These are phyloP conservation scores for Oconnorella tubifera DNA, from an alignment of 2,888 invertebrate species.

Conservation along the genomic window DNA sequence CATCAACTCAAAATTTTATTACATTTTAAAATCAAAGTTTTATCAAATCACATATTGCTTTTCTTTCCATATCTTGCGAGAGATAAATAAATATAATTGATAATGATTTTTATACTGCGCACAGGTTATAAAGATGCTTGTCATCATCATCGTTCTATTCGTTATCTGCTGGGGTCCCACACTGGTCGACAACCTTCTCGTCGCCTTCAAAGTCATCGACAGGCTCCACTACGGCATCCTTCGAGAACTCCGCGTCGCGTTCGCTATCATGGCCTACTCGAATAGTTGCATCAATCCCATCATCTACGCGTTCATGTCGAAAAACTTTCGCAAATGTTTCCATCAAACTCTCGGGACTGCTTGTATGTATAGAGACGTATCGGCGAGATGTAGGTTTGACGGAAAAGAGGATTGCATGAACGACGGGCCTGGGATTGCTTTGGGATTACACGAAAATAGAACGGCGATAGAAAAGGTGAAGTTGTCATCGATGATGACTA, in stretches of 20 bases:
- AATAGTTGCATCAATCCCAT: slow-evolving; percentile 73
- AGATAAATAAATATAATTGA: not conserved
- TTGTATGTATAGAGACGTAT: not conserved
- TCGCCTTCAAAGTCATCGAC: slow-evolving; percentile 62
- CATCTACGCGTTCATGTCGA: slow-evolving; percentile 72
- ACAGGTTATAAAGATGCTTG: slow-evolving; percentile 72
- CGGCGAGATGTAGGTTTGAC: no score
- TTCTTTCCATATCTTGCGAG: no score
- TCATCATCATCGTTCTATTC: slow-evolving; percentile 68
- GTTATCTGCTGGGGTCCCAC: slow-evolving; percentile 69
- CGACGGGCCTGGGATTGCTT: no score
- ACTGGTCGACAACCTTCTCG: slow-evolving; percentile 66
- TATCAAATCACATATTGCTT: no score
- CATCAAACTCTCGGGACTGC: slow-evolving; percentile 28
- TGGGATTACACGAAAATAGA: no score
- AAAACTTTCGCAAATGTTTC: slow-evolving; percentile 63
- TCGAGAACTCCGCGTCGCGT: slow-evolving; percentile 65
- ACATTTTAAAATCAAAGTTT: no score
- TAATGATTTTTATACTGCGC: slow-evolving; percentile 23
- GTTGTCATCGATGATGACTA: no score
- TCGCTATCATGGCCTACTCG: slow-evolving; percentile 68
- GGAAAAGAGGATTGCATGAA: no score
- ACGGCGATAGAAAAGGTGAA: no score
- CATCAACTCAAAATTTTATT: no score
- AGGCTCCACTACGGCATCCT: slow-evolving; percentile 59